Percentiles rank a stretch among this genome's conserved stretches.
Conservation (phyloP, 2,797 vertebrate genomes). For the Steatocranus sp. region DNA sequence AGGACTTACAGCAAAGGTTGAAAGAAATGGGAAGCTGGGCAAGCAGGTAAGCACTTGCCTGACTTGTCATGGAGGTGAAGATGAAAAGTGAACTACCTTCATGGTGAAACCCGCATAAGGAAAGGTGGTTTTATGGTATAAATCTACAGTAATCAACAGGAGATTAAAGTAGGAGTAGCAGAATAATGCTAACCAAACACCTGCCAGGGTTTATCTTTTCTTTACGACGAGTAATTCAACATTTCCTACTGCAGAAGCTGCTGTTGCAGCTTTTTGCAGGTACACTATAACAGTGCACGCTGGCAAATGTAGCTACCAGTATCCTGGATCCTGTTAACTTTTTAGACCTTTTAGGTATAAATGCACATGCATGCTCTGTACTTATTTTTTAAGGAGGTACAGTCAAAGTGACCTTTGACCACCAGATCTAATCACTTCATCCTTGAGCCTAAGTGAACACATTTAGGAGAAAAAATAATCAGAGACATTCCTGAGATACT, state of each 20-base stretch:
- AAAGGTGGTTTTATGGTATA: not conserved
- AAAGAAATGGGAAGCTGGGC: not conserved
- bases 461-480: not conserved
- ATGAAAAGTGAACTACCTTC: not conserved
- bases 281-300: not conserved
- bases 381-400: not conserved
- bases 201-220: not conserved
- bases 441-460: not conserved
- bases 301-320: not conserved
- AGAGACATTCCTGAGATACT: not conserved
- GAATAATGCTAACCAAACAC: not conserved
- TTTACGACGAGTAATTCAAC: not conserved
- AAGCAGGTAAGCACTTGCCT: not conserved
- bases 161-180: not conserved
- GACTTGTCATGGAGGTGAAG: not conserved
- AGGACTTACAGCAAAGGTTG: not conserved
- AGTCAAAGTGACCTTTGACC: fast-evolving
- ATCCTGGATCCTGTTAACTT: not conserved
- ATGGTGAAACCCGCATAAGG: not conserved
- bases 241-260: not conserved
- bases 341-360: not conserved
- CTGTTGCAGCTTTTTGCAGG: not conserved
- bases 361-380: not conserved
- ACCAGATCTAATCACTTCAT: not conserved
- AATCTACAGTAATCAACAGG: not conserved